A percentile compares a stretch with the other conserved stretches of the same genome.
These are phyloP conservation scores for Zosterops borbonicus DNA, from an alignment of 2,113 vertebrate genomes.

Conservation along the genomic window DNA sequence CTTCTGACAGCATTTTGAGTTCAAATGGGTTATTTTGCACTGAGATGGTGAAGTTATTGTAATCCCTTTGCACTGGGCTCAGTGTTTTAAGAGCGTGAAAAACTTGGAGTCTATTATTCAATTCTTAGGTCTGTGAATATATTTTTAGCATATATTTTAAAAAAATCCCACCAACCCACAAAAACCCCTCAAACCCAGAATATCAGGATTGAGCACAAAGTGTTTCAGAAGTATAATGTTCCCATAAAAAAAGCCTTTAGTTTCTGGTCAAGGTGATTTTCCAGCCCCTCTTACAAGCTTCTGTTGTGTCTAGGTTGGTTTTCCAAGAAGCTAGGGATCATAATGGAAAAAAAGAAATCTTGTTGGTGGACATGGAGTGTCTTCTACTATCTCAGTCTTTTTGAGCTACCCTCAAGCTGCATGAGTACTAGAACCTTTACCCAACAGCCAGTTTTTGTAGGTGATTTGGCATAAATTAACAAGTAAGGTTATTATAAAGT, in stretches of 20 bases:
- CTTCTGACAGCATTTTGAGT: neutral
- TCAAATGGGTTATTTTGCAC: neutral
- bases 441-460: neutral
- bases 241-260: neutral
- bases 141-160: neutral
- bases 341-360: neutral
- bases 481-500: neutral
- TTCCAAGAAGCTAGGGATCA: neutral
- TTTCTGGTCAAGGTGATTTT: neutral
- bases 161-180: neutral
- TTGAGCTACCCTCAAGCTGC: neutral
- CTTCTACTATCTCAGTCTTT: neutral
- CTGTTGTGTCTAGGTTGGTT: neutral
- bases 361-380: fast-evolving
- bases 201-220: neutral
- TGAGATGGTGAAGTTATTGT: neutral
- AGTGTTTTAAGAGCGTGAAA: neutral
- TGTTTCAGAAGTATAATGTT: neutral
- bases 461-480: neutral
- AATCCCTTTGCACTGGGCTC: neutral
- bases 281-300: neutral
- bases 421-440: neutral
- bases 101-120: neutral
- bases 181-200: neutral
- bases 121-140: neutral